Evolutionary conservation across 1,140 invertebrate genomes (phyloP), one percentile per base, ranked within the genome.

Genomic region (Drosophila truncata): DNA sequence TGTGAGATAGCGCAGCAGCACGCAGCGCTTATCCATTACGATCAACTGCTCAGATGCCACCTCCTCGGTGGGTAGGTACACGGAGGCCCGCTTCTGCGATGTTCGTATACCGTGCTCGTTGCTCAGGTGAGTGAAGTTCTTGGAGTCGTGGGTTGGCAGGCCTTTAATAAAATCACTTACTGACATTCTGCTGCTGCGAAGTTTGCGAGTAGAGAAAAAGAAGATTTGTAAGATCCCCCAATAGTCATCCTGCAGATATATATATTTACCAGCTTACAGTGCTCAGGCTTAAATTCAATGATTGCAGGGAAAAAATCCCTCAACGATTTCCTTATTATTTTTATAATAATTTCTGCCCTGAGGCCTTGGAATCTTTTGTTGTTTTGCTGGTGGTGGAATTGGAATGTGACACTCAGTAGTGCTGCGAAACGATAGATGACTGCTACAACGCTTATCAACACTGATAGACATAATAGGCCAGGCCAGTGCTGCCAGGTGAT

Each of bases 21-120:
- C 98, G 91, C 98, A 98, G 49, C 97, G 97, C 94, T 98, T 98
- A 93, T 99, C 98, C 92, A 97, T 98, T 27, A 98, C 98, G 93
- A 99, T 98, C 84, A 98, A 96, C 97, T 98, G 97, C 94, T 98
- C 96, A 41, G 97, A 97, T 76, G 97, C 96, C 92, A 96, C 96
- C 90, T 98, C 97, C 93, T 97, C 97, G 23, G 97, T 98, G 39
- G 97, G 96, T 59, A 98, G 95, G 93, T 98, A 98, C 42, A 98
- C 96, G 18, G 97, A 97, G 50, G 97, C 97, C 82, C 96, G 95
- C 94, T 97, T 98, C 10, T 96, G 96, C 92, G 96, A 96, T 35
- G 96, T 96, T 92, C 97, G 95, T 80, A 96, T 97, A 41, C 96
- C 96, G 80, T 95, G 96, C 90, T 98, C 97, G 35, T 96, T 96